Percentiles rank a stretch among this genome's conserved stretches.
These are phyloP conservation scores for Scomber colias DNA, from an alignment of 2,113 vertebrate species.

Conservation along the genomic window DNA sequence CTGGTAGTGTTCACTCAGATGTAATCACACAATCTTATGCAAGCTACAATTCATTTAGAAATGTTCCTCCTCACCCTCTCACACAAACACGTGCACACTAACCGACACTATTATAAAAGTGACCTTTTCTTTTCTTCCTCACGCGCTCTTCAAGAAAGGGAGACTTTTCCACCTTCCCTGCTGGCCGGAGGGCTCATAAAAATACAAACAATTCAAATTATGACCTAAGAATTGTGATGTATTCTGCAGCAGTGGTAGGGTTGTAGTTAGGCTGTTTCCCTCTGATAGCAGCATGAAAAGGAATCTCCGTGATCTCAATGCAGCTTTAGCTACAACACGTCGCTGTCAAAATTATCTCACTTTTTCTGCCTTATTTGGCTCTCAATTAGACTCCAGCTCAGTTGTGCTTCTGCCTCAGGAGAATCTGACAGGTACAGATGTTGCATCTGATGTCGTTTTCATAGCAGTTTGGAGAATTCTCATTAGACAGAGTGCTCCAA, in stretches of 20 bases:
- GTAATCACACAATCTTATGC: neutral
- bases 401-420: conserved; percentile 2
- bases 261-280: neutral
- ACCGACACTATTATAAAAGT: conserved; percentile 25
- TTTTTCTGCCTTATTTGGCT: conserved; percentile 10
- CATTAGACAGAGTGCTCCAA: no score
- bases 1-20: neutral
- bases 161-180: neutral
- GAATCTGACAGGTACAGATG: neutral
- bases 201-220: conserved; percentile 52
- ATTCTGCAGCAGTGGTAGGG: conserved; percentile 24
- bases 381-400: neutral
- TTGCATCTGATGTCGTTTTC: neutral
- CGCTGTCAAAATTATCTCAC: neutral
- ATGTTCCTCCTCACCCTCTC: neutral
- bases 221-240: conserved; percentile 37
- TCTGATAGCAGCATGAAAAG: neutral
- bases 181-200: conserved; percentile 15
- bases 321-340: neutral
- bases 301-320: neutral
- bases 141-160: neutral
- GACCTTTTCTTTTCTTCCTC: conserved; percentile 34
- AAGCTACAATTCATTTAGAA: conserved; percentile 3
- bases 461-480: no score
- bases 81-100: neutral